Conservation (phyloP, 2,888 invertebrate species). For the Rhagium mordax region DNA sequence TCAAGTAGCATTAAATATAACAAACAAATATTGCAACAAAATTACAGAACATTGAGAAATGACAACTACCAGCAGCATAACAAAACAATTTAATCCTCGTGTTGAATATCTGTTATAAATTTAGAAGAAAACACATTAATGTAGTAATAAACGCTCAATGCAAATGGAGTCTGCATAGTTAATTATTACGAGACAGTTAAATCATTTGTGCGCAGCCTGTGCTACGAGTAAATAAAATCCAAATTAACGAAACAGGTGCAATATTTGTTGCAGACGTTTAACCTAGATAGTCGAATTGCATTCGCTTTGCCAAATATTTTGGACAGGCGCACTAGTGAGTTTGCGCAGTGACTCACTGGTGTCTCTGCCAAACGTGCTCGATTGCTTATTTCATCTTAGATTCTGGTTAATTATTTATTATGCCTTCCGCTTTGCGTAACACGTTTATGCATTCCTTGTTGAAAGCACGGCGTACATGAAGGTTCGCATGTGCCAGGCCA, state of each 20-base stretch:
- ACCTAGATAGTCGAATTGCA: slow-evolving; percentile 19
- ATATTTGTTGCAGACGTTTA: slow-evolving; percentile 14
- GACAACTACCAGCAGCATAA: not conserved
- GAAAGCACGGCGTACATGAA: not conserved
- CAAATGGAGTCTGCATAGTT: slow-evolving; percentile 33
- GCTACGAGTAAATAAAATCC: not conserved
- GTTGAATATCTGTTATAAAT: not conserved
- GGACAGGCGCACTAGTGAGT: slow-evolving; percentile 2
- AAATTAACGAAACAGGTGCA: slow-evolving; percentile 28
- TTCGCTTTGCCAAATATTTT: slow-evolving; percentile 21
- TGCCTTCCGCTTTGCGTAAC: not conserved
- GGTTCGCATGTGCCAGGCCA: slow-evolving; percentile 2
- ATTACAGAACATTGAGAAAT: not conserved
- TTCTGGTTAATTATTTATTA: slow-evolving; percentile 1
- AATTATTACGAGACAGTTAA: slow-evolving; percentile 39
- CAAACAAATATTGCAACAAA: too few relatives aligned
- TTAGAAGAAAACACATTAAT: slow-evolving; percentile 22
- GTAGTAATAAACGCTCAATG: slow-evolving; percentile 6
- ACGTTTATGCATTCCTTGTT: not conserved
- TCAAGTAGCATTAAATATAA: too few relatives aligned
- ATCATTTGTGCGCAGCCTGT: slow-evolving; percentile 22
- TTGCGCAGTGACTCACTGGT: not conserved
- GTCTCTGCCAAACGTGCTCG: slow-evolving; percentile 3
- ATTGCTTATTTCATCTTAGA: slow-evolving; percentile 3
- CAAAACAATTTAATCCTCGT: not conserved